Percentiles rank a stretch among this genome's conserved stretches.
Conservation (phyloP, 2,888 invertebrate genomes). For the Brachyptera risi region DNA sequence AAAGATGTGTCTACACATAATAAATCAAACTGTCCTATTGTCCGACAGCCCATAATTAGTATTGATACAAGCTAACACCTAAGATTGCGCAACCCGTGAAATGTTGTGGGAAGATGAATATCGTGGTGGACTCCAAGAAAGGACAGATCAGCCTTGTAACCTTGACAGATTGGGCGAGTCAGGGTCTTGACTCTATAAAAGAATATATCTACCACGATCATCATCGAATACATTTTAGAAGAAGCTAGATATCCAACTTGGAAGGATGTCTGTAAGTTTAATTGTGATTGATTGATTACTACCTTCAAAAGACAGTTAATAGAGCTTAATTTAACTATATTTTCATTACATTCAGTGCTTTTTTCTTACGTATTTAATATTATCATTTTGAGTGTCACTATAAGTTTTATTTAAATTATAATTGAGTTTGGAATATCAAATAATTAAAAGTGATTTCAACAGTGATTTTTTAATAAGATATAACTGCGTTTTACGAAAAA, state of each 20-base stretch:
- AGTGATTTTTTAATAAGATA: too few relatives aligned
- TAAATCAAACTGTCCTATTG: slow-evolving; percentile 4
- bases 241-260: not conserved
- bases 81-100: slow-evolving; percentile 1
- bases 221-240: slow-evolving; percentile 12
- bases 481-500: too few relatives aligned
- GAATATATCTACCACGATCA: slow-evolving; percentile 8
- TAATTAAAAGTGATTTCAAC: too few relatives aligned
- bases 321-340: not conserved
- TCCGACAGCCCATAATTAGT: slow-evolving; percentile 9
- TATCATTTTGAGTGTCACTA: too few relatives aligned
- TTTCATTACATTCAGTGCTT: not conserved
- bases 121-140: slow-evolving; percentile 8
- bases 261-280: slow-evolving; percentile 13
- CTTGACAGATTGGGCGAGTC: slow-evolving; percentile 18
- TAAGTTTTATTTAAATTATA: too few relatives aligned
- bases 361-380: too few relatives aligned
- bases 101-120: slow-evolving; percentile 8
- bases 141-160: not conserved
- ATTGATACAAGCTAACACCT: slow-evolving; percentile 11
- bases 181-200: slow-evolving; percentile 19
- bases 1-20: not conserved
- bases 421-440: too few relatives aligned
- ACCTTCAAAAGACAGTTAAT: not conserved
- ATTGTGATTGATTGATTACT: not conserved